Evolutionary conservation across 2,113 vertebrate genomes (phyloP), one percentile per base, ranked within the genome.

Genomic region (Aramus guarauna): DNA sequence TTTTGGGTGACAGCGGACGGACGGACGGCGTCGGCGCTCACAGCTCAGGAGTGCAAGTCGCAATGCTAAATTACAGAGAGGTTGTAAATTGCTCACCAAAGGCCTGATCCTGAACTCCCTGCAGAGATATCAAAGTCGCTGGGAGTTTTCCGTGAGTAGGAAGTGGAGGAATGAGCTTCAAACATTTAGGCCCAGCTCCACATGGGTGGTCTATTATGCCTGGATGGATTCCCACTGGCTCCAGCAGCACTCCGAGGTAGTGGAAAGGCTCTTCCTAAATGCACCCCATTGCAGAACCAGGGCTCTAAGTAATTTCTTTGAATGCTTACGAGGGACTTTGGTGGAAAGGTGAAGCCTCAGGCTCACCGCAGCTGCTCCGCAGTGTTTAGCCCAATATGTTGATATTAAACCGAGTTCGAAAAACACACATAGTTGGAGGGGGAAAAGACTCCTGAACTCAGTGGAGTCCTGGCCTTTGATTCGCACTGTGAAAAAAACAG

Each of bases 141-240:
- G 75, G 75, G 92, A 96, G 88, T 80, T 92, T 91, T 91, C 72
- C 24, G 5, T 62, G 93, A 89, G 76, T 71, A 62, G 83, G 86
- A 89, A 96, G 79, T 5, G 37, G 69, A 95, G 91, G 80, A 89
- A 91, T 81, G 86, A 95, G 86, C 59, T 85, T 43, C 93, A 55
- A 91, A 81, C 80, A 58, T 72, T 43, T 18, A 26, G 39, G 85
- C 74, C 90, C 85, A 63, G 79, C 73, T 94, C n/a, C 86, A 24
- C 91, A 72, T 64, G 96, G 91, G 94, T 94, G 93, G 90, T 91
- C 90, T 92, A 56, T 80, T 71, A 88, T 81, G 94, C 56, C 94
- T 96, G 93, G 95, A 91, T 2, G 26, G 90, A 52, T 94, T 96
- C 92, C 93, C 94, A 82, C 56, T 21, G 59, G n/a, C 85, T 95